phyloP scores from a whole-genome alignment of 2,888 invertebrate genomes.

The Biston betularia region DNA sequence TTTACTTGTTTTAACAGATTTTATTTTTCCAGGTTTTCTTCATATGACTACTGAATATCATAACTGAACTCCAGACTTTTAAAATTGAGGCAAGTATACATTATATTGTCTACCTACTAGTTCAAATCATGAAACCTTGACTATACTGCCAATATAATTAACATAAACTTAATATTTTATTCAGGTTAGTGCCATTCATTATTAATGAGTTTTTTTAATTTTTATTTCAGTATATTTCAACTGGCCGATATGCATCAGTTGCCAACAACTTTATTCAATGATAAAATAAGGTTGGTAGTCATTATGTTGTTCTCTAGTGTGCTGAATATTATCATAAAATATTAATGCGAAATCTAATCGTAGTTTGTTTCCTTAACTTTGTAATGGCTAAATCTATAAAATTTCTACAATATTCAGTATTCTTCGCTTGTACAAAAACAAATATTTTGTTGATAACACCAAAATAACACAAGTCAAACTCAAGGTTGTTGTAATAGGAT shows the following conservation, averaged over 20 bases:
- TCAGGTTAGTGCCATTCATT: neutral
- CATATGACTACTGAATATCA: neutral
- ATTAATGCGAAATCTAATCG: too few relatives aligned
- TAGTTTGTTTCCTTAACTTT: too few relatives aligned
- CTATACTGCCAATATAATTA: neutral
- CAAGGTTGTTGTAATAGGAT: too few relatives aligned
- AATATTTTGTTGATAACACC: too few relatives aligned
- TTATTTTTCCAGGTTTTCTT: slow-evolving; percentile 1
- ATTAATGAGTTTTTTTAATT: neutral
- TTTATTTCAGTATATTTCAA: slow-evolving; percentile 4
- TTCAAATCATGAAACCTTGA: neutral
- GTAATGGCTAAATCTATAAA: too few relatives aligned
- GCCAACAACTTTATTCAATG: neutral
- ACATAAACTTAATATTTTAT: neutral
- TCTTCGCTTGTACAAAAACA: too few relatives aligned
- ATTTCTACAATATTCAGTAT: too few relatives aligned
- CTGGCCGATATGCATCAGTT: slow-evolving; percentile 1
- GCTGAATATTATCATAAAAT: neutral
- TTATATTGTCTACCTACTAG: neutral
- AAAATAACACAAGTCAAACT: too few relatives aligned
- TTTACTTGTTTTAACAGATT: neutral
- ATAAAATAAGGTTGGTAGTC: too few relatives aligned
- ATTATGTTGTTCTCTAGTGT: neutral
- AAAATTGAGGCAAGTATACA: neutral
- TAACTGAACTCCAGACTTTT: neutral